Evolutionary conservation across 2,113 vertebrate genomes (phyloP).

Genomic region (Onychostruthus taczanowskii): DNA sequence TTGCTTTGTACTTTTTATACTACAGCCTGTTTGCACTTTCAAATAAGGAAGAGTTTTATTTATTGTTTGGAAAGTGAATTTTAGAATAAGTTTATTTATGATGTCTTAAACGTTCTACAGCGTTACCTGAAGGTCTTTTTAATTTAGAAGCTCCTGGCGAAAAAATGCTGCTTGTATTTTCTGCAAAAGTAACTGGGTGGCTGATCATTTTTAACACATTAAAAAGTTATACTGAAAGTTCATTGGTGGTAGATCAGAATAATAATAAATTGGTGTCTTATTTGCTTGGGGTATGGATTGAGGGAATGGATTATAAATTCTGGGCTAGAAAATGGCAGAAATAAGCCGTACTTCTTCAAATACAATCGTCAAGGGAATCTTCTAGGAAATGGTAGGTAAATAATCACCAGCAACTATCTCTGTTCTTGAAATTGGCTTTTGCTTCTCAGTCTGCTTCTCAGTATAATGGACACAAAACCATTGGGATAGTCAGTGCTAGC

Average conservation of each 20-base stretch:
- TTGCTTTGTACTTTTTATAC: conserved; percentile 50
- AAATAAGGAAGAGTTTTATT: conserved; percentile 56
- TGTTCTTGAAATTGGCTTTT: background rate
- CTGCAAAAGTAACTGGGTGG: conserved; percentile 22
- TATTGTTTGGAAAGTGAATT: conserved; percentile 48
- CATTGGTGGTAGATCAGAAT: background rate
- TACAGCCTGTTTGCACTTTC: conserved; percentile 50
- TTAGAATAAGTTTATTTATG: conserved; percentile 63
- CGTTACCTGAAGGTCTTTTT: conserved; percentile 12
- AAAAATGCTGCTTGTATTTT: conserved; percentile 41
- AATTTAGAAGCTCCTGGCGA: conserved; percentile 9
- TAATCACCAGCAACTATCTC: background rate
- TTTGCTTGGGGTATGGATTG: background rate
- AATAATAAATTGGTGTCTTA: background rate
- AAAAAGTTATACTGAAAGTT: background rate
- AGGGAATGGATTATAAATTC: background rate
- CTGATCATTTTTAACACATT: background rate
- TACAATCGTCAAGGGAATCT: background rate
- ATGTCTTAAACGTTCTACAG: conserved; percentile 47
- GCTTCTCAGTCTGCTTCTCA: background rate
- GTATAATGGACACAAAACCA: background rate
- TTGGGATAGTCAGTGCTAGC: background rate
- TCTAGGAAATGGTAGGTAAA: background rate
- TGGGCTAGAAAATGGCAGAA: background rate
- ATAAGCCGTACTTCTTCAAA: background rate